phyloP scores from a whole-genome alignment of 2,888 invertebrate species.

The Podabrus alpinus region DNA sequence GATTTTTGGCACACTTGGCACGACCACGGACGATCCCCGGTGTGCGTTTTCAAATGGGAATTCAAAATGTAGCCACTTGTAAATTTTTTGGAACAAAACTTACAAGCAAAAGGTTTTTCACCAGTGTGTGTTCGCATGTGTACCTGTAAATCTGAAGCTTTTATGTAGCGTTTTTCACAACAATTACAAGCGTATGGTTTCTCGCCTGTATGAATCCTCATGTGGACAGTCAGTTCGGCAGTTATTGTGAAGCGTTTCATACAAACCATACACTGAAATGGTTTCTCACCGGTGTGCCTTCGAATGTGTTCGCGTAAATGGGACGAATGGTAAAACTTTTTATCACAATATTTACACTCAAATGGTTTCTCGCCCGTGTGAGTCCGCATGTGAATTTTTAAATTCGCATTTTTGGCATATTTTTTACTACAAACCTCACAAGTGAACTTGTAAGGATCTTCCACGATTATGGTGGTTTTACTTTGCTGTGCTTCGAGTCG shows the following conservation, averaged over 20 bases:
- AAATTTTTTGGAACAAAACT: constrained; percentile 57
- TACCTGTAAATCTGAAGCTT: constrained; percentile 57
- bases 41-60: constrained; percentile 65
- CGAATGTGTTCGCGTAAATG: constrained; percentile 51
- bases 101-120: constrained; percentile 50
- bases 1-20: constrained; percentile 63
- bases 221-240: constrained; percentile 55
- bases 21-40: constrained; percentile 64
- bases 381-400: constrained; percentile 33
- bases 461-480: constrained; percentile 34
- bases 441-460: constrained; percentile 23
- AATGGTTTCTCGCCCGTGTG: constrained; percentile 50
- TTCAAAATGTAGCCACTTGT: constrained; percentile 65
- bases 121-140: constrained; percentile 57
- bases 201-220: constrained; percentile 59
- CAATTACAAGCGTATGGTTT: constrained; percentile 61
- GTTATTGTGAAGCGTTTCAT: constrained; percentile 51
- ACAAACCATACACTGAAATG: constrained; percentile 51
- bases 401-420: constrained; percentile 32
- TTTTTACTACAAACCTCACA: constrained; percentile 32
- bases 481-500: constrained; percentile 29
- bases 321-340: constrained; percentile 52
- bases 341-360: constrained; percentile 53
- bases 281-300: constrained; percentile 52
- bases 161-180: constrained; percentile 63